These are phyloP conservation scores for Ashinkailepas kermadecensis DNA, from an alignment of 2,888 invertebrate genomes.

Conservation along the genomic window DNA sequence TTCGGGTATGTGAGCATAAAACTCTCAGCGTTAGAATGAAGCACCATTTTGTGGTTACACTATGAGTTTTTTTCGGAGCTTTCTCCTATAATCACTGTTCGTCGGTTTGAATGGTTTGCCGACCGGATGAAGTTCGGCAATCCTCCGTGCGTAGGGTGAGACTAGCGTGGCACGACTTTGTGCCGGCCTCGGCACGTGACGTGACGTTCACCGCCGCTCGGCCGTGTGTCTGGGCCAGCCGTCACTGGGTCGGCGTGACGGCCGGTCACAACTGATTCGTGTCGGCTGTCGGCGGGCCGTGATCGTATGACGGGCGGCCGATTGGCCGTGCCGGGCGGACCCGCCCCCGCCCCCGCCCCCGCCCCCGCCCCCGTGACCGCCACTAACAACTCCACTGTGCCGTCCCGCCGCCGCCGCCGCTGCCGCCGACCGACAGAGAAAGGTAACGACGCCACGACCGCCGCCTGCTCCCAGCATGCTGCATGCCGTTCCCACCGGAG, in stretches of 20 bases:
- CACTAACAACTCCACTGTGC: neutral
- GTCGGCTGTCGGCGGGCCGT: neutral
- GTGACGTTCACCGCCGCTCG: too few species aligned
- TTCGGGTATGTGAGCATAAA: too few species aligned
- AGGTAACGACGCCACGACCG: neutral
- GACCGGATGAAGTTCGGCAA: too few species aligned
- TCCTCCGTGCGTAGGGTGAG: too few species aligned
- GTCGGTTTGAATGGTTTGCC: too few species aligned
- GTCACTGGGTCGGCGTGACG: neutral
- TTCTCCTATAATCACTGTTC: too few species aligned
- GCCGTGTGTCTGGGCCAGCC: neutral
- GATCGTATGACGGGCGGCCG: neutral
- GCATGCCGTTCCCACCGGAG: neutral
- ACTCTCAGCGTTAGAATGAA: too few species aligned
- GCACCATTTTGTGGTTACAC: too few species aligned
- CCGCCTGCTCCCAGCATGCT: neutral
- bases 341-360: neutral
- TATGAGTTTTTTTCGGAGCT: too few species aligned
- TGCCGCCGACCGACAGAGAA: slow-evolving; percentile 3
- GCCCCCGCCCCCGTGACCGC: neutral
- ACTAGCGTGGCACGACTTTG: too few species aligned
- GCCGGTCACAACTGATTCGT: too few species aligned
- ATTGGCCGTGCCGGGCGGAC: neutral
- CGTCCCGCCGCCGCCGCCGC: neutral
- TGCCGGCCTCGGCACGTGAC: too few species aligned